Evolutionary conservation across 2,113 vertebrate genomes (phyloP), one percentile per base, ranked within the genome.

Genomic region (Burhinus bistriatus): DNA sequence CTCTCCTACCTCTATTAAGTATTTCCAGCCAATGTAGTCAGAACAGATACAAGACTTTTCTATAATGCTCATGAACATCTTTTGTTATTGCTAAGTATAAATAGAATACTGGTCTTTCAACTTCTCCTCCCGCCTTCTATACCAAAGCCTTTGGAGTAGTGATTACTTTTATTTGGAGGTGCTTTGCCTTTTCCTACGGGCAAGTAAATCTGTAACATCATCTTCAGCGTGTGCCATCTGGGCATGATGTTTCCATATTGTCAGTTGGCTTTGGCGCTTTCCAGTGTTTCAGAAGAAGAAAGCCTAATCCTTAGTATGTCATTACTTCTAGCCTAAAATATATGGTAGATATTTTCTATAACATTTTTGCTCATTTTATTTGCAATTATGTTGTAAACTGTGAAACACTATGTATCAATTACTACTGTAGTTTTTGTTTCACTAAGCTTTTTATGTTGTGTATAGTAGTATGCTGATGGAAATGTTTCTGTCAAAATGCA

Each of bases 51-150:
- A 15, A 38, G 27, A 34, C 21, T 61, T 59, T 12, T 44, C n/a
- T 68, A 0, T 38, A 40, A 32, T 17, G 59, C 5, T 62, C 25
- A 15, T 9, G 2, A 78, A 17, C 42, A 23, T 9, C 8, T 25
- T 57, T 62, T 88, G 40, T 52, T 55, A 6, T 57, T 29, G 15
- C 21, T 51, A 52, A 85, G 40, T 36, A 26, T 20, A 7, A 3
- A 4, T 0, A 29, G 57, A 42, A 30, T 26, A 6, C 6, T 40
- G 3, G 0, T 21, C 11, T 26, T 36, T 44, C 49, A 22, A 30
- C 66, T 65, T 38, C 32, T 52, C 2, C 40, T 59, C 34, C 79
- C 1, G 1, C 55, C 29, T 45, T 44, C 2, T 10, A 30, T 20
- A 23, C 40, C 22, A 49, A 55, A 32, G 18, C 27, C 15, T 57